Evolutionary conservation across 2,113 vertebrate species (phyloP), one percentile per base, ranked within the genome.

Genomic region (Macaca mulatta): DNA sequence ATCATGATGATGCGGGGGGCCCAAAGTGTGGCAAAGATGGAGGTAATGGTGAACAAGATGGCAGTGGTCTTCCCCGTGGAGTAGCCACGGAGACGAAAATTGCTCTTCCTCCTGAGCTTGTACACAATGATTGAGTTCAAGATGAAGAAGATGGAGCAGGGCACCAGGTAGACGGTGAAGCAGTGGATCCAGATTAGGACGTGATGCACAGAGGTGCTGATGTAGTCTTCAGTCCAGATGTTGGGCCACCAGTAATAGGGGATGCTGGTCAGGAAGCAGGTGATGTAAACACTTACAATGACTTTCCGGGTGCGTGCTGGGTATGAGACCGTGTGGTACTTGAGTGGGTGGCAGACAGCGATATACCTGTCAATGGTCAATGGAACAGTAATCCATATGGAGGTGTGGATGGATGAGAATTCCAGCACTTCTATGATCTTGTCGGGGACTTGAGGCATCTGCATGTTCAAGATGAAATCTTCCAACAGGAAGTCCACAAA

Each of bases 161-260:
- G 99, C 35, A 99, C 99, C 69, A 99, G 97, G 98, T 99, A 99
- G 92, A 99, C 99, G 0, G 99, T 99, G 83, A 99, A 99, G 78
- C 99, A 99, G 98, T 99, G 99, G 35, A 99, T 98, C 99, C 99
- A 99, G 97, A 99, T 98, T 17, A 99, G 99, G n/a, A 99, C 98
- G 0, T 99, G 99, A 79, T 99, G 99, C 79, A 99, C 83, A 10
- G 99, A 99, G 0, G 99, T 99, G 97, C 99, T 99, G 75, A 97
- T 98, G 97, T 99, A 98, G 82, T 99, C 98, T 89, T 99, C 99
- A 2, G 99, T 99, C 99, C 99, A 99, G 38, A 99, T 99, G 96
- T 99, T 99, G 61, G 99, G 99, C 99, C 99, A 99, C 99, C 99
- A 99, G 97, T 99, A 99, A 96, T 99, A 99, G 1, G 99, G 99